Evolutionary conservation across 2,113 vertebrate genomes (phyloP), one percentile per base, ranked within the genome.

Genomic region (Tympanuchus pallidicinctus): DNA sequence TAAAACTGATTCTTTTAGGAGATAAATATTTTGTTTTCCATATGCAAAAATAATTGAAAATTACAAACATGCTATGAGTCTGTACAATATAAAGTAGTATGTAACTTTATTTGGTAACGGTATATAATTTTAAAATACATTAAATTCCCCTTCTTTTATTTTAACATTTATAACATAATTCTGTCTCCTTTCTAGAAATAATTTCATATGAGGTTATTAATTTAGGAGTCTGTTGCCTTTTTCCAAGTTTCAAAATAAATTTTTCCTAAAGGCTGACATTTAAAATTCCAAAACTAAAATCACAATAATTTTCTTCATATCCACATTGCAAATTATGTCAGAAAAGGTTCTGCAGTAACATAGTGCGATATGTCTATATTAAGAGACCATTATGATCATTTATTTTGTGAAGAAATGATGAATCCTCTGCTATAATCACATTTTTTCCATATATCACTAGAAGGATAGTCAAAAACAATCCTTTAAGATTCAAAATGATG

Each of bases 201-300:
- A 42, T 11, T 87, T 74, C 1, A 78, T 79, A 84, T 79, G 59
- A 89, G 36, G 36, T 72, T n/a, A 69, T 82, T 93, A 8, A 82
- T 70, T 50, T 86, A 84, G 91, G 22, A 24, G 17, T 76, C 45
- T 66, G 8, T 40, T 84, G 63, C 52, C 6, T 92, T 78, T 64
- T 79, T 63, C 69, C 45, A 48, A 54, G 21, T 86, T 86, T 75
- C 30, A 81, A 61, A 91, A 88, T 74, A 4, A 4, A 48, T 50
- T 67, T 88, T 94, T 67, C 71, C 42, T 85, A 61, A 70, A 76
- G 36, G 59, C 10, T 94, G 81, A 88, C 38, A 74, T 77, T 92
- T 90, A 89, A 92, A 89, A 87, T 27, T 76, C 59, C 82, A 59
- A 90, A 93, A 89, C 21, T 57, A 69, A 93, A 93, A 77, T 77